A percentile compares a stretch with the other conserved stretches of the same genome.
Evolutionary conservation across 2,113 vertebrate species (phyloP).

Genomic region (Albula goreensis): DNA sequence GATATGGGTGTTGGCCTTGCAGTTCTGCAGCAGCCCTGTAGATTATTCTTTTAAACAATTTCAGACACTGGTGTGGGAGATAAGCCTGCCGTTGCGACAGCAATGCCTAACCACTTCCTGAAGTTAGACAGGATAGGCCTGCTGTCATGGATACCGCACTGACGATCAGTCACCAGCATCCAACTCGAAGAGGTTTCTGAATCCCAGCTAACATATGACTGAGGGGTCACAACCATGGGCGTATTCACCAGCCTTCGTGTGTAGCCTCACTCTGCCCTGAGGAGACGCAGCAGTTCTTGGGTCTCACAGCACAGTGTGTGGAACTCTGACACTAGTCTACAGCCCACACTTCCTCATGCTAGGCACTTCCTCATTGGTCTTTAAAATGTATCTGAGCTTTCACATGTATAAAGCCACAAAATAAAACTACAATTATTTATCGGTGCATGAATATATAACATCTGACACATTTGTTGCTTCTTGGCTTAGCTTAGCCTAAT

Average conservation of each 20-base stretch:
- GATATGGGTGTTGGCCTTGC: background rate
- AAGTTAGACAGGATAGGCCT: background rate
- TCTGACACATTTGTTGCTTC: background rate
- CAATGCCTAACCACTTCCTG: slow-evolving; percentile 7
- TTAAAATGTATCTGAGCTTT: background rate
- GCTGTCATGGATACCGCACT: background rate
- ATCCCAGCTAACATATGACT: background rate
- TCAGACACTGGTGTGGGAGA: background rate
- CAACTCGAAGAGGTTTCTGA: background rate
- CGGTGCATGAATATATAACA: background rate
- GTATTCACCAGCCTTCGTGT: background rate
- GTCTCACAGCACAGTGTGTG: background rate
- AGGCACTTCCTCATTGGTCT: background rate
- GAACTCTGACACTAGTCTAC: background rate
- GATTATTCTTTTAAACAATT: background rate
- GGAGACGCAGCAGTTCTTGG: background rate
- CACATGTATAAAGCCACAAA: background rate
- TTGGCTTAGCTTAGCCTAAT: background rate
- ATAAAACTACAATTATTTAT: background rate
- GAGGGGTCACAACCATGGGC: background rate
- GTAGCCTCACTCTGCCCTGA: background rate
- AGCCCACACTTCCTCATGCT: background rate
- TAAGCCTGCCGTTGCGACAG: slow-evolving; percentile 3
- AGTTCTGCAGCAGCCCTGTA: background rate
- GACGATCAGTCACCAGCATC: background rate